Conservation (phyloP, 2,113 vertebrate genomes). For the Lampris incognitus region DNA sequence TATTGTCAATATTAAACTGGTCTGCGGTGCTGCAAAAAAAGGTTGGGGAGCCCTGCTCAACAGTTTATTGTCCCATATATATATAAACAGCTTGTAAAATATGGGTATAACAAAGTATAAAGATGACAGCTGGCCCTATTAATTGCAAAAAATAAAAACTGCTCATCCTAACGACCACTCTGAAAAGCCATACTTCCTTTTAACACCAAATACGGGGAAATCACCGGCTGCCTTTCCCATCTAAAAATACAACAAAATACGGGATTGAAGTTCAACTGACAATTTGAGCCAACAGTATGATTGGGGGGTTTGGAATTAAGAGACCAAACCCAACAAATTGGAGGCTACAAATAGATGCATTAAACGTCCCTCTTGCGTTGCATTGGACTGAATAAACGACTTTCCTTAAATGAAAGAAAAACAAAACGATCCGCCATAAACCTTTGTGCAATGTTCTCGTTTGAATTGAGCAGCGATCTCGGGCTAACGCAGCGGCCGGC, state of each 20-base stretch:
- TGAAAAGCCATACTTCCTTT: slow-evolving; percentile 28
- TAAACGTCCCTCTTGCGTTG: not conserved
- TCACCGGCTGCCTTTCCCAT: not conserved
- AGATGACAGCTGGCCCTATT: not conserved
- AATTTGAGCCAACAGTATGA: not conserved
- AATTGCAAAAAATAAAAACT: slow-evolving; percentile 12
- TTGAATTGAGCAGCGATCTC: not conserved
- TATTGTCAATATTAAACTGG: too few species aligned
- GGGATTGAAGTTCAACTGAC: not conserved
- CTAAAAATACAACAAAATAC: not conserved
- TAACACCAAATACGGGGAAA: slow-evolving; percentile 20
- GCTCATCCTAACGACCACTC: slow-evolving; percentile 30
- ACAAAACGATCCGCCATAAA: too few species aligned
- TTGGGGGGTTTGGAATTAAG: not conserved
- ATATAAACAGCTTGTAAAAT: not conserved
- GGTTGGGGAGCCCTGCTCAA: too few species aligned
- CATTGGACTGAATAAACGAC: too few species aligned
- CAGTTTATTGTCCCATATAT: too few species aligned
- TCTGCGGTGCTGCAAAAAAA: too few species aligned
- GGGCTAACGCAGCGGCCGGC: not conserved
- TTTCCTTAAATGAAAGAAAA: too few species aligned
- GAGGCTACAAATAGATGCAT: not conserved
- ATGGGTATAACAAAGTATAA: slow-evolving; percentile 25
- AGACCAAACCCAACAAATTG: not conserved
- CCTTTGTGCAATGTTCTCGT: not conserved